Conservation (phyloP, 2,888 invertebrate genomes). For the Adelognathus sp. region DNA sequence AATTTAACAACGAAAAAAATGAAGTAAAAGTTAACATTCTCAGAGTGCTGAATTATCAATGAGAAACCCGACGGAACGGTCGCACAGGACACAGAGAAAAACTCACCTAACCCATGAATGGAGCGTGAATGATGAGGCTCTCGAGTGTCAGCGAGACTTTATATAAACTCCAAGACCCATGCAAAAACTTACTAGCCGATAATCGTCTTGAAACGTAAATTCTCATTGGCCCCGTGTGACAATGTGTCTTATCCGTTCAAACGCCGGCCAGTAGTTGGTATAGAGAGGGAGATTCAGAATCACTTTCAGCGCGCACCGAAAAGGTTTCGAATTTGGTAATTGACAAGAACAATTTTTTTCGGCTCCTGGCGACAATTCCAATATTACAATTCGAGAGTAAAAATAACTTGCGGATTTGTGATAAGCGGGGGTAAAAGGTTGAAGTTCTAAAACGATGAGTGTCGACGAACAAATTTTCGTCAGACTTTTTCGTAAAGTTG, state of each 20-base stretch:
- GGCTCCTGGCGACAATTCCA: too few relatives aligned
- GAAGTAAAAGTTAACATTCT: constrained; percentile 1
- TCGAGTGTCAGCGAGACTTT: constrained; percentile 61
- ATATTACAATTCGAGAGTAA: too few relatives aligned
- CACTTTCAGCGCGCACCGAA: too few relatives aligned
- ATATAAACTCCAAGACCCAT: constrained; percentile 57
- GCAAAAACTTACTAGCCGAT: constrained; percentile 39
- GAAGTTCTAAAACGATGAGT: too few relatives aligned
- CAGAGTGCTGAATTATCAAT: neutral
- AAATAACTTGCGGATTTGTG: too few relatives aligned
- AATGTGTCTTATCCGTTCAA: constrained; percentile 9
- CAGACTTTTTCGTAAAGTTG: too few relatives aligned
- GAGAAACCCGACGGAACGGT: neutral
- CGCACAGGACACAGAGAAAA: neutral
- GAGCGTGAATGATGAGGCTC: constrained; percentile 64
- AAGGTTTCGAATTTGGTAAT: too few relatives aligned
- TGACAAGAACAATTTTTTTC: too few relatives aligned
- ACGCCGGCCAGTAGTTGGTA: too few relatives aligned
- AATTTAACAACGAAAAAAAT: neutral
- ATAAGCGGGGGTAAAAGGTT: too few relatives aligned
- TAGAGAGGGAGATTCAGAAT: too few relatives aligned
- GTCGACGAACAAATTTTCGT: too few relatives aligned
- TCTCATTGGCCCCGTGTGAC: constrained; percentile 33
- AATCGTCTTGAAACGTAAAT: constrained; percentile 4
- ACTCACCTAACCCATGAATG: constrained; percentile 69